Percentiles rank a stretch among this genome's conserved stretches.
Evolutionary conservation across 2,797 vertebrate genomes (phyloP).

Genomic region (Lindbergichthys nudifrons): DNA sequence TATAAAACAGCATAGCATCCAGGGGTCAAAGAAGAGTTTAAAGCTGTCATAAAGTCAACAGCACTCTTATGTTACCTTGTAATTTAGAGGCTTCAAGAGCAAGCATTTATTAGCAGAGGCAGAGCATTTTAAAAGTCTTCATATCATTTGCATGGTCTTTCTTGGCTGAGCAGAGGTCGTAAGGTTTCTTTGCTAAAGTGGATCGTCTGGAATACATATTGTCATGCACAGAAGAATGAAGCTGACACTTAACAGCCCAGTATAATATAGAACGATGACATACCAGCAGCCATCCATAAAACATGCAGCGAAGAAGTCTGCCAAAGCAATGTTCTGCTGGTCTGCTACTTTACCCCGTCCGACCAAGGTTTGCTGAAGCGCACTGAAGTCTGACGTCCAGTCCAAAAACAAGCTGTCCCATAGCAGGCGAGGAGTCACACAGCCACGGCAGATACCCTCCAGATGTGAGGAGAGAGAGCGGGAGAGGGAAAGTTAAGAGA

Average conservation of each 20-base stretch:
- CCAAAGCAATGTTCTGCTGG: conserved; percentile 22
- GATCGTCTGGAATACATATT: conserved; percentile 8
- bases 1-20: conserved; percentile 10
- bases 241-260: conserved; percentile 31
- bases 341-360: conserved; percentile 65
- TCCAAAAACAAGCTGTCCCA: conserved; percentile 79
- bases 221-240: conserved; percentile 52
- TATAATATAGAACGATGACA: conserved; percentile 10
- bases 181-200: conserved; percentile 11
- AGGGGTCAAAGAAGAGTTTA: conserved; percentile 17
- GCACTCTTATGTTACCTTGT: conserved; percentile 2
- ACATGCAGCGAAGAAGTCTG: conserved; percentile 45
- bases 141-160: conserved; percentile 14
- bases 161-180: conserved; percentile 7
- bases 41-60: conserved; percentile 10
- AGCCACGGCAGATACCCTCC: conserved; percentile 86
- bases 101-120: conserved; percentile 18
- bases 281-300: conserved; percentile 31
- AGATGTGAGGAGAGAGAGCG: conserved; percentile 84
- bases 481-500: conserved; percentile 61
- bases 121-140: conserved; percentile 12
- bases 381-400: conserved; percentile 67
- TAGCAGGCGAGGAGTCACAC: conserved; percentile 83
- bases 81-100: conserved; percentile 15
- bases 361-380: conserved; percentile 53